A percentile compares a stretch with the other conserved stretches of the same genome.
These are phyloP conservation scores for Adela reaumurella DNA, from an alignment of 2,888 invertebrate genomes.

Conservation along the genomic window DNA sequence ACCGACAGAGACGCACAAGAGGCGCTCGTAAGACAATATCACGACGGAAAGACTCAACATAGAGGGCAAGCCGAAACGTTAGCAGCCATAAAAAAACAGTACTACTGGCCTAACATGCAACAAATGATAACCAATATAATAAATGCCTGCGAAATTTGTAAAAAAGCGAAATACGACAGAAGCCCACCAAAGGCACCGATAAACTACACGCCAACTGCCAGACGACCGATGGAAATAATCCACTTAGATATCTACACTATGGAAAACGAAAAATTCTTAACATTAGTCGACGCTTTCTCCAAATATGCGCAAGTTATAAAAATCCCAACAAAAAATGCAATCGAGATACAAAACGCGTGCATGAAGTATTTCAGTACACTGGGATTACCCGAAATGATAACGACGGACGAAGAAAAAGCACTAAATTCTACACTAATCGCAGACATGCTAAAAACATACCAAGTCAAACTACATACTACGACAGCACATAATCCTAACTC, in stretches of 20 bases:
- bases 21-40: not conserved
- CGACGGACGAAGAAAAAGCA: not conserved
- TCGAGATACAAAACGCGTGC: not conserved
- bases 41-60: not conserved
- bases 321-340: not conserved
- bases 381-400: not conserved
- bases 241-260: slow-evolving; percentile 6
- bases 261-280: slow-evolving; percentile 7
- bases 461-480: not conserved
- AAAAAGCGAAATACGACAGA: slow-evolving; percentile 1
- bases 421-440: not conserved
- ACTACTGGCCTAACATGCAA: not conserved
- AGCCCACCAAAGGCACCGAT: slow-evolving; percentile 5
- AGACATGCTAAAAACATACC: not conserved
- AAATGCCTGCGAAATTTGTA: not conserved
- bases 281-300: slow-evolving; percentile 7
- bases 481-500: not conserved
- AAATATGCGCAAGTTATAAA: slow-evolving; percentile 5
- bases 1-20: not conserved
- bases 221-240: slow-evolving; percentile 4
- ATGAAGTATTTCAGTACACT: not conserved
- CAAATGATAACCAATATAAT: not conserved
- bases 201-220: slow-evolving; percentile 3
- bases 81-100: not conserved
- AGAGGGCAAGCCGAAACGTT: not conserved